These are phyloP conservation scores for Oscheius sp. DNA, from an alignment of 2,888 invertebrate species.

Conservation along the genomic window DNA sequence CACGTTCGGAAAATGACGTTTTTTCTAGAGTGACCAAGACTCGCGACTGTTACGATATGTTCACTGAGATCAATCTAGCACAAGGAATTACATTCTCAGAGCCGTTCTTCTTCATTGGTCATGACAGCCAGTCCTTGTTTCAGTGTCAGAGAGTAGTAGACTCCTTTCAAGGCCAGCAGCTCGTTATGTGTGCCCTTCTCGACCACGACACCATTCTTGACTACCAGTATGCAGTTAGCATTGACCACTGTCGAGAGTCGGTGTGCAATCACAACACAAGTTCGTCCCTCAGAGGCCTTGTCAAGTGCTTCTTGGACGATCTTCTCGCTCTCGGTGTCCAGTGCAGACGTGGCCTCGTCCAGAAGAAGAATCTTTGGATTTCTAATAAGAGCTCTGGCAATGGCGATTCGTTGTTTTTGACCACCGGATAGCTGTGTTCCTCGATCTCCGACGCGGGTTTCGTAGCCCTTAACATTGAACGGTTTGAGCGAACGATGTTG, in stretches of 20 bases:
- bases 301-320: slow-evolving; percentile 79
- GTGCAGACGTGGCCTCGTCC: slow-evolving; percentile 74
- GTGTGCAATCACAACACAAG: slow-evolving; percentile 76
- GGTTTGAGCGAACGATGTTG: neutral
- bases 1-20: too few species aligned
- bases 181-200: slow-evolving; percentile 81
- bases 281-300: slow-evolving; percentile 74
- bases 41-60: too few species aligned
- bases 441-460: slow-evolving; percentile 75
- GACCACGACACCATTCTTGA: slow-evolving; percentile 75
- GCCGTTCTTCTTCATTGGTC: neutral
- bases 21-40: too few species aligned
- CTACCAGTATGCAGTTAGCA: slow-evolving; percentile 65
- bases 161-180: slow-evolving; percentile 79
- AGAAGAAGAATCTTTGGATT: slow-evolving; percentile 73
- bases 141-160: slow-evolving; percentile 79
- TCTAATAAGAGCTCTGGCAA: slow-evolving; percentile 75
- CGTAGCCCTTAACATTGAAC: slow-evolving; percentile 67
- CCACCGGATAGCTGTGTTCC: slow-evolving; percentile 75
- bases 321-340: slow-evolving; percentile 75
- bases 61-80: too few species aligned
- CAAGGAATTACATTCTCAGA: too few species aligned
- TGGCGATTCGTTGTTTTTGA: slow-evolving; percentile 76
- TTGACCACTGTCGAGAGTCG: slow-evolving; percentile 77
- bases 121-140: slow-evolving; percentile 56